phyloP scores from a whole-genome alignment of 2,113 vertebrate species.

The Larimichthys polyactis region DNA sequence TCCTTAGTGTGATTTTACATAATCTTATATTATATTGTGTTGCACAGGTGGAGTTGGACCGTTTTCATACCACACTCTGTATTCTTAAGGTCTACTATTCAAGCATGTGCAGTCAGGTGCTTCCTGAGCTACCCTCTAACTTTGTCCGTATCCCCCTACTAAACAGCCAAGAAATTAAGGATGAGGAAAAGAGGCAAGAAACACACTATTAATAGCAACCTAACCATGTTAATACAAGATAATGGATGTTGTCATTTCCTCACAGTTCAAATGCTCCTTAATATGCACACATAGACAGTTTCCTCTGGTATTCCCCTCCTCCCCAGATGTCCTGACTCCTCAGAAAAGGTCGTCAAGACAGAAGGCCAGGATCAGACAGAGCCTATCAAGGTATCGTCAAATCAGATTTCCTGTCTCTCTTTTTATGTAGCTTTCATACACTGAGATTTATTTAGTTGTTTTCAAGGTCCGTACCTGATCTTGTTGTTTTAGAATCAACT shows the following conservation, averaged over 20 bases:
- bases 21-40: conserved; percentile 19
- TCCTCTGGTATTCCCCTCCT: conserved; percentile 80
- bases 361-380: conserved; percentile 52
- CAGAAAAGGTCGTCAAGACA: conserved; percentile 57
- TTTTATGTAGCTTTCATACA: background rate
- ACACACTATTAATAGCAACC: background rate
- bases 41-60: conserved; percentile 89
- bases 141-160: conserved; percentile 84
- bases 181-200: conserved; percentile 50
- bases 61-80: conserved; percentile 88
- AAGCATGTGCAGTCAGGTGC: conserved; percentile 84
- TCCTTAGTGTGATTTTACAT: background rate
- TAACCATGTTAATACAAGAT: background rate
- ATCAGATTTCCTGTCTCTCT: background rate
- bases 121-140: conserved; percentile 61
- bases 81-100: conserved; percentile 90
- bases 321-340: conserved; percentile 70
- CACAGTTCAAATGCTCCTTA: background rate
- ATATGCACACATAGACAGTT: background rate
- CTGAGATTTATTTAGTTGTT: background rate
- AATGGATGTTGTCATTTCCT: conserved; percentile 18
- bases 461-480: background rate
- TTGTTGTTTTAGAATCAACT: background rate
- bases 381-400: conserved; percentile 31
- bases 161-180: conserved; percentile 55